Percentiles rank a stretch among this genome's conserved stretches.
Conservation (phyloP, 2,888 invertebrate genomes). For the Eretmocerus hayati region DNA sequence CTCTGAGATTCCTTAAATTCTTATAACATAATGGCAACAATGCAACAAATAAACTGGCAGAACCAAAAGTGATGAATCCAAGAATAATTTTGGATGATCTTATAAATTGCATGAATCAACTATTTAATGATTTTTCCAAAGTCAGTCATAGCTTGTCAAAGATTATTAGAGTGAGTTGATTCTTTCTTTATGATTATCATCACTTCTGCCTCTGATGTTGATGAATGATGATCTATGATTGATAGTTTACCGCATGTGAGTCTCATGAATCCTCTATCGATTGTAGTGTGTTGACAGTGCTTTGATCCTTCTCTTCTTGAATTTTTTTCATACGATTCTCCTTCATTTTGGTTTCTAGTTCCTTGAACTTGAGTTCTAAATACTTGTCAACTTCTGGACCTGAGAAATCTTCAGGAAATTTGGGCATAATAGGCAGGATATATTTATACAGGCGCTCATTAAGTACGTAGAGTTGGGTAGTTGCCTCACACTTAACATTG, state of each 20-base stretch:
- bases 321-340: slow-evolving; percentile 53
- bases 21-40: slow-evolving; percentile 20
- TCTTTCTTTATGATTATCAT: too few species aligned
- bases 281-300: slow-evolving; percentile 18
- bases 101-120: too few species aligned
- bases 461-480: slow-evolving; percentile 77
- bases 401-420: slow-evolving; percentile 84
- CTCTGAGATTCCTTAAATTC: slow-evolving; percentile 13
- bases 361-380: slow-evolving; percentile 74
- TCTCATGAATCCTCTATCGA: slow-evolving; percentile 16
- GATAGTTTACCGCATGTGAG: too few species aligned
- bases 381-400: slow-evolving; percentile 84
- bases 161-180: too few species aligned
- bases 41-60: slow-evolving; percentile 14
- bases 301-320: slow-evolving; percentile 37
- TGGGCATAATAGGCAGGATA: slow-evolving; percentile 77
- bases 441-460: slow-evolving; percentile 85
- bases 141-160: too few species aligned
- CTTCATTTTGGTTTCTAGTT: slow-evolving; percentile 76
- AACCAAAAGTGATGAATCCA: not conserved
- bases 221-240: too few species aligned
- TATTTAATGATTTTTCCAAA: too few species aligned
- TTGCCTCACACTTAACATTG: slow-evolving; percentile 78
- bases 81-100: not conserved
- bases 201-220: too few species aligned